Conservation (phyloP, 2,888 invertebrate genomes). For the Hydrotaea diabolus region DNA sequence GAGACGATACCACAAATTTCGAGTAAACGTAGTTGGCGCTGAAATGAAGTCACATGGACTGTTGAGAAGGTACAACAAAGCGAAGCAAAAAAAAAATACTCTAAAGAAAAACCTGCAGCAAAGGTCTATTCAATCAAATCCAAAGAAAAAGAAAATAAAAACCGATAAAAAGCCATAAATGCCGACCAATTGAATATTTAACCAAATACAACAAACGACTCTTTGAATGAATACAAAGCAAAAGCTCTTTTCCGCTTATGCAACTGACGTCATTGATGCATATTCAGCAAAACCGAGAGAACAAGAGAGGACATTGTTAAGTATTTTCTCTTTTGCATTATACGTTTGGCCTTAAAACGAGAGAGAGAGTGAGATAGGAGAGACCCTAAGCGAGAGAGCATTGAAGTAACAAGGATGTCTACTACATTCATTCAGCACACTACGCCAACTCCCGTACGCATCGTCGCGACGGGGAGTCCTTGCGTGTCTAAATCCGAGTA, state of each 20-base stretch:
- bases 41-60: too few relatives aligned
- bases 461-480: not conserved
- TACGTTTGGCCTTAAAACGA: not conserved
- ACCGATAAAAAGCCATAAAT: not conserved
- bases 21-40: too few relatives aligned
- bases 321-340: too few relatives aligned
- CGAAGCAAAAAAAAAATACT: not conserved
- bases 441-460: not conserved
- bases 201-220: not conserved
- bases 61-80: too few relatives aligned
- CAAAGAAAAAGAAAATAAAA: not conserved
- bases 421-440: too few relatives aligned
- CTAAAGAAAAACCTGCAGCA: conserved; percentile 1
- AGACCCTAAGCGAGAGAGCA: not conserved
- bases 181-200: not conserved
- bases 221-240: not conserved
- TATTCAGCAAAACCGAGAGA: conserved; percentile 51
- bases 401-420: too few relatives aligned
- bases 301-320: too few relatives aligned
- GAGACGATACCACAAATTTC: too few relatives aligned
- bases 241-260: conserved; percentile 46
- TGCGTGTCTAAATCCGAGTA: not conserved
- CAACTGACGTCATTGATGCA: conserved; percentile 48
- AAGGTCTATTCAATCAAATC: not conserved
- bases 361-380: not conserved